Percentiles rank a stretch among this genome's conserved stretches.
Conservation (phyloP, 2,888 invertebrate genomes). For the Byasa hedistus region DNA sequence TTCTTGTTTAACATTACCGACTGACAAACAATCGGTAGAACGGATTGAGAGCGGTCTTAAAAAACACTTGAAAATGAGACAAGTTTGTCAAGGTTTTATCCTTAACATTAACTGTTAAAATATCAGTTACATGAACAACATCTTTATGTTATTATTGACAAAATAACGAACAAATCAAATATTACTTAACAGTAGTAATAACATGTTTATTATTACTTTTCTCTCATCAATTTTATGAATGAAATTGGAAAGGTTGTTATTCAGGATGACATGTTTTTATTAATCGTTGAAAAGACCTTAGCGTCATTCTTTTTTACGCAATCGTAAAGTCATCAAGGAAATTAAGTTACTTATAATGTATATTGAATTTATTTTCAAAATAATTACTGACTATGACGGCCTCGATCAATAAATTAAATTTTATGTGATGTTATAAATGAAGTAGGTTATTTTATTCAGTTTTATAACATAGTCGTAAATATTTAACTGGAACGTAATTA, state of each 20-base stretch:
- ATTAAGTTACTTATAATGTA: too few species aligned
- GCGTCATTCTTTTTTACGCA: not conserved
- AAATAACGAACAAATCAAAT: too few species aligned
- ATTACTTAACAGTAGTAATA: not conserved
- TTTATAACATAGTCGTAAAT: too few species aligned
- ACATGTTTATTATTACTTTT: not conserved
- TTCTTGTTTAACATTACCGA: too few species aligned
- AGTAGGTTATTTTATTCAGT: too few species aligned
- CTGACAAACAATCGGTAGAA: not conserved
- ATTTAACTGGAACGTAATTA: too few species aligned
- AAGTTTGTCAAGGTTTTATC: constrained; percentile 18
- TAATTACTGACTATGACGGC: too few species aligned
- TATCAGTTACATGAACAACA: constrained; percentile 3
- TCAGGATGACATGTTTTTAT: not conserved
- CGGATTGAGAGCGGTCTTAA: not conserved
- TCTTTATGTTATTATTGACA: too few species aligned
- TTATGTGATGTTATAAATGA: too few species aligned
- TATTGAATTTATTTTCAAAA: too few species aligned
- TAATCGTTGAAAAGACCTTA: not conserved
- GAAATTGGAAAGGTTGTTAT: not conserved
- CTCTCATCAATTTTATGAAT: not conserved
- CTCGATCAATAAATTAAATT: too few species aligned
- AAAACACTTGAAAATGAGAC: constrained; percentile 2
- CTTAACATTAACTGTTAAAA: constrained; percentile 10
- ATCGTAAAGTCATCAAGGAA: too few species aligned